Percentiles rank a stretch among this genome's conserved stretches.
Evolutionary conservation across 2,797 vertebrate species (phyloP).

Genomic region (Harpagifer antarcticus): DNA sequence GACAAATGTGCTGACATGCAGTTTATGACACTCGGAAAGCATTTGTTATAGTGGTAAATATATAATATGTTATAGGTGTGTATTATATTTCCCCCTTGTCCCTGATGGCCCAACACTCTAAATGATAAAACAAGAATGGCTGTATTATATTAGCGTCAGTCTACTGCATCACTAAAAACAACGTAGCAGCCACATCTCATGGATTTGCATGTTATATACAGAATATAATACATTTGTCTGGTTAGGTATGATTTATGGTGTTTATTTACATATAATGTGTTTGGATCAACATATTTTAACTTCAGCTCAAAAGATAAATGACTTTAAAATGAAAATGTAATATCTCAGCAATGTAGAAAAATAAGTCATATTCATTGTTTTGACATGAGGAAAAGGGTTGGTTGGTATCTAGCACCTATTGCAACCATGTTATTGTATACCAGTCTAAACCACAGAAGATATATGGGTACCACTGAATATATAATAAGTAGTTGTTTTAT

Average conservation of each 20-base stretch:
- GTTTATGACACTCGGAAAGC: conserved; percentile 34
- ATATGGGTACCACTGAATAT: conserved; percentile 34
- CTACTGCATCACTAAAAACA: conserved; percentile 57
- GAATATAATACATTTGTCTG: conserved; percentile 76
- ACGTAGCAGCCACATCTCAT: conserved; percentile 37
- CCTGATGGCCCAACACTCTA: conserved; percentile 33
- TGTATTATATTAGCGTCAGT: conserved; percentile 58
- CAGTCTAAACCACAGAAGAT: conserved; percentile 36
- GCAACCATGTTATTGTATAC: conserved; percentile 39
- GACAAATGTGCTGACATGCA: conserved; percentile 22
- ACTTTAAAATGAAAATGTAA: conserved; percentile 67
- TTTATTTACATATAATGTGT: conserved; percentile 73
- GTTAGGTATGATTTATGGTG: conserved; percentile 64
- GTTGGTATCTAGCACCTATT: conserved; percentile 63
- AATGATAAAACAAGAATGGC: conserved; percentile 48
- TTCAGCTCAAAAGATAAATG: conserved; percentile 54
- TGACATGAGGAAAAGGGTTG: conserved; percentile 57
- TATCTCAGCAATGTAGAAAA: conserved; percentile 67
- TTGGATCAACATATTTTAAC: conserved; percentile 45
- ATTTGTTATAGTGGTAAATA: conserved; percentile 25
- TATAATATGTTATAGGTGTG: conserved; percentile 42
- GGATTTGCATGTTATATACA: conserved; percentile 64
- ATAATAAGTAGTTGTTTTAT: conserved; percentile 4
- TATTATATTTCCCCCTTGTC: conserved; percentile 28
- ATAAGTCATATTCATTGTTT: conserved; percentile 63